Evolutionary conservation across 2,113 vertebrate species (phyloP), one percentile per base, ranked within the genome.

Genomic region (Pitta sordida): DNA sequence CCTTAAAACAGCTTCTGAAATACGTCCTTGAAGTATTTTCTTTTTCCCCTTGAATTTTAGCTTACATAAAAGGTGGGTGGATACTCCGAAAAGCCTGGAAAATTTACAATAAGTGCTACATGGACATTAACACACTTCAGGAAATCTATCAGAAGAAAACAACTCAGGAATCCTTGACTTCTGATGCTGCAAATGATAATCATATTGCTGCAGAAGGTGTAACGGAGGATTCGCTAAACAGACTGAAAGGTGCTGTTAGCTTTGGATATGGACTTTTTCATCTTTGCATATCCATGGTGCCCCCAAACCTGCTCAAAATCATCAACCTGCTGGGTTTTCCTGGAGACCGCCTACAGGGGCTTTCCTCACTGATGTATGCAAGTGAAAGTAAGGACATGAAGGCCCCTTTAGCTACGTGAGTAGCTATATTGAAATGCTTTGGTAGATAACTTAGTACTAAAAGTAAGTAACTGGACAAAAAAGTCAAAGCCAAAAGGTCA

Each of bases 341-440:
- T 82, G 99, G 99, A 91, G 99, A 99, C 98, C 99, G 99, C 87
- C 98, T 98, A 64, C 99, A 99, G 98, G 99, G 99, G 86, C 98
- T 99, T 93, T 98, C 99, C 96, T 99, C 99, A 82, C 98, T 99
- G 76, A 98, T 98, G 97, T 99, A 99, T 92, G 99, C 99, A 90
- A 99, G 99, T 95, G 99, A 99, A 98, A 99, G 99, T 98, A 99
- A 98, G 97, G 99, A 99, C 98, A 99, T 99, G 99, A 99, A 99
- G 98, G 99, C 99, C 83, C 99, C 99, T 77, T 98, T 99, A 89
- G 99, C 99, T 97, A 99, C 99, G 99, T 99, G 98, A 99, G 99
- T 99, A 98, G 97, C 98, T 98, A 97, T 98, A 98, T 98, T 98
- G 96, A 93, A 96, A 97, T 95, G 95, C 97, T 98, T 97, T 97